Conservation (phyloP, 2,797 vertebrate species). For the Acrocephalus scirpaceus region DNA sequence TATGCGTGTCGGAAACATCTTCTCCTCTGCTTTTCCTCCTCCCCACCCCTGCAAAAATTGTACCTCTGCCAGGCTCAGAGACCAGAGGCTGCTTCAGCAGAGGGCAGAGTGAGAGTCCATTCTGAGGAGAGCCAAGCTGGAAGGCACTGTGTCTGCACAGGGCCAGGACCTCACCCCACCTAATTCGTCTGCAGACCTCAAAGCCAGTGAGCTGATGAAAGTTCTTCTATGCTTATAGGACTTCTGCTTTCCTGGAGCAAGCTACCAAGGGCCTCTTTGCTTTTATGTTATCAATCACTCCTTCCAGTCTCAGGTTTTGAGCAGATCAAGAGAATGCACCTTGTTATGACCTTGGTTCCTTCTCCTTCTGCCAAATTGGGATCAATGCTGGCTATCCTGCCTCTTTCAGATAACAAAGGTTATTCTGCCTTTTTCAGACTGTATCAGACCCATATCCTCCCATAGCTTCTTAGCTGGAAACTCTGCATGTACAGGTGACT, state of each 20-base stretch:
- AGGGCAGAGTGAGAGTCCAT: fast-evolving
- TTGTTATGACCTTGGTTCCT: not conserved
- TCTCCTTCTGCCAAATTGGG: not conserved
- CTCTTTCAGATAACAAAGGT: not conserved
- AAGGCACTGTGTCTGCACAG: not conserved
- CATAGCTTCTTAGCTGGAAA: not conserved
- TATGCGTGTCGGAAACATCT: fast-evolving
- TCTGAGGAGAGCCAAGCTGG: not conserved
- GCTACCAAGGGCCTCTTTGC: not conserved
- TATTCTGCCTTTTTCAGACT: not conserved
- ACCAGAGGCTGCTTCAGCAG: not conserved
- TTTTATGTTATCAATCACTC: not conserved
- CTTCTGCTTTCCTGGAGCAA: not conserved
- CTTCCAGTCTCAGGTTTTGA: not conserved
- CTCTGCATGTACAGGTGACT: not conserved
- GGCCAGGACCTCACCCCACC: not conserved
- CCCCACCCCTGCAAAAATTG: not conserved
- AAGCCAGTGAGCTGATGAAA: not conserved
- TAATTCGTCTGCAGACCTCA: not conserved
- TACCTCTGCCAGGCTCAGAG: not conserved
- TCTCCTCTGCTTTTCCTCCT: fast-evolving
- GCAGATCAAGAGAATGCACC: not conserved
- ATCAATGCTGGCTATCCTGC: slow-evolving; percentile 13
- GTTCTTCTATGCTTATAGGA: not conserved
- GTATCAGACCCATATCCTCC: not conserved